A percentile compares a stretch with the other conserved stretches of the same genome.
These are phyloP conservation scores for Heliconius sara DNA, from an alignment of 2,888 invertebrate species.

Conservation along the genomic window DNA sequence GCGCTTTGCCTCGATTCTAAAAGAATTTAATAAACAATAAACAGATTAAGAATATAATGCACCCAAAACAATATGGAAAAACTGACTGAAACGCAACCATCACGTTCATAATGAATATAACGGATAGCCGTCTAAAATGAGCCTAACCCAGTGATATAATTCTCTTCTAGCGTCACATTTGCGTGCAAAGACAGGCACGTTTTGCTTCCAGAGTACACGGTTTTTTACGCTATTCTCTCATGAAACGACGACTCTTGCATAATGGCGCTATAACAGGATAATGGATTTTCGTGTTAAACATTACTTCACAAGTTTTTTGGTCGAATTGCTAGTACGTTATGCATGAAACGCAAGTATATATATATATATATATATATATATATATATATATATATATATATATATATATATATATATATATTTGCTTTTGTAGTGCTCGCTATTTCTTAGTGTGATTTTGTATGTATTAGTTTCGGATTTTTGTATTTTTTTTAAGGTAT, in stretches of 20 bases:
- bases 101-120: not conserved
- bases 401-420: no score
- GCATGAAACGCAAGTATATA: not conserved
- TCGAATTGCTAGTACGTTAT: not conserved
- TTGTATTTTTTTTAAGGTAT: not conserved
- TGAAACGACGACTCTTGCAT: slow-evolving; percentile 33
- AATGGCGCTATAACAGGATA: slow-evolving; percentile 35
- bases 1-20: no score
- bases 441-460: not conserved
- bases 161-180: not conserved
- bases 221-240: slow-evolving; percentile 9
- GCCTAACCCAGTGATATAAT: slow-evolving; percentile 5
- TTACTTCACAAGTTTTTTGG: slow-evolving; percentile 15
- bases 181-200: slow-evolving; percentile 18
- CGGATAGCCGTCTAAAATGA: not conserved
- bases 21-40: no score
- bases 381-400: no score
- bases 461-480: not conserved
- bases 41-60: no score
- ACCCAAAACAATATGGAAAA: no score
- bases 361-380: no score
- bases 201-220: slow-evolving; percentile 7
- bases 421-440: not conserved
- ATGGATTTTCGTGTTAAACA: slow-evolving; percentile 27
- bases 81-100: not conserved